Evolutionary conservation across 2,888 invertebrate genomes (phyloP), one percentile per base, ranked within the genome.

Genomic region (Epinotia nisella): DNA sequence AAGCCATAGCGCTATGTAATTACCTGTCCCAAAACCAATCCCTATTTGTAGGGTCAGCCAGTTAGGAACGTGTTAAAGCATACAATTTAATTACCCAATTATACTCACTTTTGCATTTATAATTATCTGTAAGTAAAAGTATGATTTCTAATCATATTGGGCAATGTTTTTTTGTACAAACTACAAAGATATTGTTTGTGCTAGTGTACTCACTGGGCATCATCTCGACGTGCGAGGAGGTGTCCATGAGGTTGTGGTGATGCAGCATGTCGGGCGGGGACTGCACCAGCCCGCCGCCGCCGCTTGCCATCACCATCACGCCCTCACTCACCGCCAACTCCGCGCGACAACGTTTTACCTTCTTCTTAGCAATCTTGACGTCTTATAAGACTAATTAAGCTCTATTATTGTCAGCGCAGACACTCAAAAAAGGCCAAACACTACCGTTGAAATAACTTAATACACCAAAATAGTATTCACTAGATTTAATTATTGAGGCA

Each of bases 231-330:
- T 93, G 93, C 55, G 93, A 91, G 19, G 93, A 93, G 17, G 93
- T 92, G 79, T 93, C 93, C 93, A 93, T 93, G 79, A 93, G 92
- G 81, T 87, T 91, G 83, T 93, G 93, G 76, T 93, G 93, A 85
- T 92, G 93, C 85, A 93, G 84, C 93, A 93, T 92, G 75, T 93
- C 93, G 71, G 93, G 93, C 90, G 93, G 93, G 91, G 93, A 93
- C 92, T 93, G 93, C 78, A 93, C 92, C 87, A 93, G 93, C 82
- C 92, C 93, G 80, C 93, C 93, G 90, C 90, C 90, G 11, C 91
- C 90, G 81, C 91, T 92, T 82, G 93, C 93, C 93, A 93, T 93
- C 87, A 93, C 93, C 93, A 93, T 93, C 87, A 85, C 92, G 89
- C 87, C 85, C 55, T 76, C 78, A 75, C 61, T 74, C 35, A 64